Conservation (phyloP, 2,113 vertebrate species). For the Cettia cetti region DNA sequence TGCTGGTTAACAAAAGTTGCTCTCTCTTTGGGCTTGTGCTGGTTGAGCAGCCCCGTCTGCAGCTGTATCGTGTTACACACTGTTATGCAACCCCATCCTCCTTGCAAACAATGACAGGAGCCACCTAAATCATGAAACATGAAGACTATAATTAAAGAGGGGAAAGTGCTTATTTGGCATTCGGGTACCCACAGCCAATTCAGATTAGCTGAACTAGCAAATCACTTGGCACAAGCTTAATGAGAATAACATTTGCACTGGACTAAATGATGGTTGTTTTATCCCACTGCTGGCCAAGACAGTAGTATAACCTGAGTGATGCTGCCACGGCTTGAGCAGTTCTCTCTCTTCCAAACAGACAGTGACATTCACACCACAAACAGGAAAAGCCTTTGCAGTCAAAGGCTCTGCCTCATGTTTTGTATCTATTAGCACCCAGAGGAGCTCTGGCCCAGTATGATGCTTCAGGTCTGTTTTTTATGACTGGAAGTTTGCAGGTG, state of each 20-base stretch:
- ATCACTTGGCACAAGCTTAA: slow-evolving; percentile 19
- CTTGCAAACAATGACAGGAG: slow-evolving; percentile 35
- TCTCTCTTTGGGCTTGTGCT: slow-evolving; percentile 26
- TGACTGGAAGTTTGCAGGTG: not conserved
- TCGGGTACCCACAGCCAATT: not conserved
- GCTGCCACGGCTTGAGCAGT: not conserved
- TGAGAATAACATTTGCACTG: slow-evolving; percentile 10
- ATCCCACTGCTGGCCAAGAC: not conserved
- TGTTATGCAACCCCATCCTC: slow-evolving; percentile 9
- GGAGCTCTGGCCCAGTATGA: not conserved
- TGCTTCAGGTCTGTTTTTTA: not conserved
- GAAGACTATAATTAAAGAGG: slow-evolving; percentile 31
- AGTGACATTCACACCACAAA: not conserved
- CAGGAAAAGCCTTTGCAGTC: not conserved
- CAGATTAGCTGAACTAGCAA: slow-evolving; percentile 51
- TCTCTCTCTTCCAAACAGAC: not conserved
- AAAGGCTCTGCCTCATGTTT: not conserved
- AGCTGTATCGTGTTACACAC: not conserved
- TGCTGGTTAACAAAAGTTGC: slow-evolving; percentile 16
- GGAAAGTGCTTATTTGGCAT: slow-evolving; percentile 41
- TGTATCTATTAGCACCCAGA: not conserved
- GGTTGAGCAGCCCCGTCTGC: not conserved
- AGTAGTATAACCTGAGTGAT: not conserved
- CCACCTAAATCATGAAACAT: slow-evolving; percentile 7
- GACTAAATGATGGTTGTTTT: not conserved